Evolutionary conservation across 2,888 invertebrate species (phyloP).

Genomic region (Pedicia rivosa): DNA sequence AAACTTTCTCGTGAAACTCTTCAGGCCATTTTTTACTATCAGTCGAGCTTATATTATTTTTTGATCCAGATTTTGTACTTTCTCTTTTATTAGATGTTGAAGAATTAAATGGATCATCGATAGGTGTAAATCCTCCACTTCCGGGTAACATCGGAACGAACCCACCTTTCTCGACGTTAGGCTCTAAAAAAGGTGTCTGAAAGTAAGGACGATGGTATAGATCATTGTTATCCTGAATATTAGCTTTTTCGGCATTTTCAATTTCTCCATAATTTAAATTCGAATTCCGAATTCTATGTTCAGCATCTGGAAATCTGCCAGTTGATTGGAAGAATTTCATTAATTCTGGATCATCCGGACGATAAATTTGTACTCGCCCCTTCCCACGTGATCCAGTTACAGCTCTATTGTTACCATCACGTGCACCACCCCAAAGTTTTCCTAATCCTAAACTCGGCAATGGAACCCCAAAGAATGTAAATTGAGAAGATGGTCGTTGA

Average conservation of each 20-base stretch:
- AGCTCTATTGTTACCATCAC: slow-evolving; percentile 25
- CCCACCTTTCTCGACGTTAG: slow-evolving; percentile 52
- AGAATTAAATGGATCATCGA: slow-evolving; percentile 33
- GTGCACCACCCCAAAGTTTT: slow-evolving; percentile 37
- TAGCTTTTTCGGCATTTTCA: slow-evolving; percentile 6
- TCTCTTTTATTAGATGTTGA: slow-evolving; percentile 19
- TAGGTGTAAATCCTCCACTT: slow-evolving; percentile 57
- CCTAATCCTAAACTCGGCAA: slow-evolving; percentile 55
- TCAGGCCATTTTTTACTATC: slow-evolving; percentile 5
- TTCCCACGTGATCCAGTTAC: slow-evolving; percentile 17
- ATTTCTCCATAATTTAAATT: background rate
- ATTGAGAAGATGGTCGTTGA: slow-evolving; percentile 33
- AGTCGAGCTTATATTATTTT: slow-evolving; percentile 16
- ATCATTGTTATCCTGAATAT: slow-evolving; percentile 13
- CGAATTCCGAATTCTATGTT: slow-evolving; percentile 12
- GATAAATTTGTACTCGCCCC: slow-evolving; percentile 23
- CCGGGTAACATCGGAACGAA: slow-evolving; percentile 61
- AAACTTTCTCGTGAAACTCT: slow-evolving; percentile 9
- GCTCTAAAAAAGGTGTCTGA: slow-evolving; percentile 22
- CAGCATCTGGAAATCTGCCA: slow-evolving; percentile 17
- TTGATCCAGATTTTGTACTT: slow-evolving; percentile 19
- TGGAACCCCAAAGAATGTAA: slow-evolving; percentile 76
- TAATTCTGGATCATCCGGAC: slow-evolving; percentile 25
- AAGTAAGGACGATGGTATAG: slow-evolving; percentile 14
- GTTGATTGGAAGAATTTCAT: slow-evolving; percentile 21